Evolutionary conservation across 2,797 vertebrate species (phyloP), one percentile per base, ranked within the genome.

Genomic region (Hybognathus amarus): DNA sequence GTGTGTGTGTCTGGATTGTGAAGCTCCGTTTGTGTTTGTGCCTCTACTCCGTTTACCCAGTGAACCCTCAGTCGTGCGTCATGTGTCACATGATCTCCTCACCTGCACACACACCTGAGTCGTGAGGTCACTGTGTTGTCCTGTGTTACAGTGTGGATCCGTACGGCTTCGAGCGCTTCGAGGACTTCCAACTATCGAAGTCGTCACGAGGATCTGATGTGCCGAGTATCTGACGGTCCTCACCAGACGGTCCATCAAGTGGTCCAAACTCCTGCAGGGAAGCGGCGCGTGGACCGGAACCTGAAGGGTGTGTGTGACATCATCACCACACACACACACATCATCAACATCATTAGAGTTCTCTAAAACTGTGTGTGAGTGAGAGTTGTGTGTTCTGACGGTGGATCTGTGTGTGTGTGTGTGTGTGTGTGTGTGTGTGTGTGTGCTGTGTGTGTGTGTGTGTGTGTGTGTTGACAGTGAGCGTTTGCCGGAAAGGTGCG

Each of bases 401-500:
- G 10, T 42, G 2, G 40, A 1, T 45, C 3, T 12, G 42, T 42
- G 42, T 11, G 42, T 45, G 40, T 40, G 8, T 40, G 8, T 42
- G 42, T 42, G 42, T 42, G 11, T 42, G 11, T 42, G 10, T n/a
- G n/a, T n/a, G n/a, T n/a, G n/a, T n/a, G n/a, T n/a, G n/a, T 10
- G 10, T 42, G 40, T 12, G 40, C 10, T 42, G 40, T 42, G 2
- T 42, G 40, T 42, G 40, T 3, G 40, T 42, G 40, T 40, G 40
- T 9, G 9, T 40, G 40, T 38, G 10, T 42, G 40, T 42, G 11
- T 10, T 42, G 40, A 11, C 0, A 2, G 40, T 42, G 10, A n/a
- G n/a, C n/a, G n/a, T n/a, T n/a, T n/a, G n/a, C 85, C 97, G 98
- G 80, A 99, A 99, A 90, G 98, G 98, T 1, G 91, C 99, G 40